phyloP scores from a whole-genome alignment of 1,140 invertebrate genomes.

The Dolichoris vasculosae region DNA sequence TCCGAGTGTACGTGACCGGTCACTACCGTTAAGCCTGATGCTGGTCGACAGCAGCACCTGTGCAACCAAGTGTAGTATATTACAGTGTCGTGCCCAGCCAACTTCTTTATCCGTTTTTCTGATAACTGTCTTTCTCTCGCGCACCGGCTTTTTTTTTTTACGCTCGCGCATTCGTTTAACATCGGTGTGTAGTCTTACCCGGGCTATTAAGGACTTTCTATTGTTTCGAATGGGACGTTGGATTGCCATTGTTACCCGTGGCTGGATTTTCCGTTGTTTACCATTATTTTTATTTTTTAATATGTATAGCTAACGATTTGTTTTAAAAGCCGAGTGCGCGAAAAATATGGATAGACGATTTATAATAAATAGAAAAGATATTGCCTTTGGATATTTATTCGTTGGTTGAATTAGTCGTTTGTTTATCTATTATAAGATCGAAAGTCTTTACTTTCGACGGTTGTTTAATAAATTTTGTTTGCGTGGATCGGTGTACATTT shows the following conservation, averaged over 20 bases:
- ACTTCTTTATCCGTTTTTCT: slow-evolving; percentile 31
- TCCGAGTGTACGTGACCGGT: slow-evolving; percentile 52
- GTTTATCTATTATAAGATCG: no score
- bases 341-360: no score
- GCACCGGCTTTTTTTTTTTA: not conserved
- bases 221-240: slow-evolving; percentile 6
- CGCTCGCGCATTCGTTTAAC: not conserved
- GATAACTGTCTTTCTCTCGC: not conserved
- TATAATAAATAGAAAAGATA: no score
- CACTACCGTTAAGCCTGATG: slow-evolving; percentile 60
- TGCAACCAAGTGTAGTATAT: slow-evolving; percentile 6
- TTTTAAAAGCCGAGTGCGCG: not conserved
- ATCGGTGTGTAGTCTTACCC: not conserved
- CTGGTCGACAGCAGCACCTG: slow-evolving; percentile 6
- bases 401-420: no score
- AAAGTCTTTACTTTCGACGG: not conserved
- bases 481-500: not conserved
- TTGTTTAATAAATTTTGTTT: not conserved
- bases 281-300: no score
- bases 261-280: not conserved
- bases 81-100: slow-evolving; percentile 12
- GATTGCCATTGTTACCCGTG: slow-evolving; percentile 6
- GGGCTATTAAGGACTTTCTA: slow-evolving; percentile 1
- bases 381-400: no score
- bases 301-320: not conserved